phyloP scores from a whole-genome alignment of 2,113 vertebrate species.

The Hepsetus odoe region DNA sequence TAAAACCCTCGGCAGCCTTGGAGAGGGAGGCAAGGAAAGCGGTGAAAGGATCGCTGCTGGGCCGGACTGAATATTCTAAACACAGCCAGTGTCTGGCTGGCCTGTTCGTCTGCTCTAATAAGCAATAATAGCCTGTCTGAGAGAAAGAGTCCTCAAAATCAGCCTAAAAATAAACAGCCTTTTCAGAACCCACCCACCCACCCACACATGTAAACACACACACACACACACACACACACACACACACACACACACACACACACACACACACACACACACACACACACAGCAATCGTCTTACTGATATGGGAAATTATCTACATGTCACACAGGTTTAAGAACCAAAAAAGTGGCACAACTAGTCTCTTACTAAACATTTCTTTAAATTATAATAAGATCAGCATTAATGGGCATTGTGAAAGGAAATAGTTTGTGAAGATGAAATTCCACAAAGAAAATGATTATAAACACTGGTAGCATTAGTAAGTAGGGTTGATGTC shows the following conservation, averaged over 20 bases:
- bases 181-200: conserved; percentile 54
- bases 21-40: conserved; percentile 14
- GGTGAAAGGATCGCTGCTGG: background rate
- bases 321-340: background rate
- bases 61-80: conserved; percentile 41
- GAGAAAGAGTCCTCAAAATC: conserved; percentile 74
- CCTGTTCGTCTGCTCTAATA: conserved; percentile 75
- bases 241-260: conserved; percentile 9
- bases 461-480: conserved; percentile 71
- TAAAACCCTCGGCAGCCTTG: conserved; percentile 24
- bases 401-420: conserved; percentile 32
- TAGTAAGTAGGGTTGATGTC: conserved; percentile 70
- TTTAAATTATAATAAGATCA: conserved; percentile 55
- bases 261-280: too few species aligned
- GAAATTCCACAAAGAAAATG: conserved; percentile 63
- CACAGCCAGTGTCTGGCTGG: conserved; percentile 63
- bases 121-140: conserved; percentile 73
- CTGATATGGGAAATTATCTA: background rate
- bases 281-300: background rate
- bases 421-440: conserved; percentile 63
- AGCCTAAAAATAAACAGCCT: conserved; percentile 59
- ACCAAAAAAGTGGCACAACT: conserved; percentile 22
- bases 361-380: too few species aligned
- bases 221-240: conserved; percentile 24
- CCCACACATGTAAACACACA: conserved; percentile 16